Percentiles rank a stretch among this genome's conserved stretches.
phyloP scores from a whole-genome alignment of 2,113 vertebrate genomes.

The Cyanoliseus patagonus region DNA sequence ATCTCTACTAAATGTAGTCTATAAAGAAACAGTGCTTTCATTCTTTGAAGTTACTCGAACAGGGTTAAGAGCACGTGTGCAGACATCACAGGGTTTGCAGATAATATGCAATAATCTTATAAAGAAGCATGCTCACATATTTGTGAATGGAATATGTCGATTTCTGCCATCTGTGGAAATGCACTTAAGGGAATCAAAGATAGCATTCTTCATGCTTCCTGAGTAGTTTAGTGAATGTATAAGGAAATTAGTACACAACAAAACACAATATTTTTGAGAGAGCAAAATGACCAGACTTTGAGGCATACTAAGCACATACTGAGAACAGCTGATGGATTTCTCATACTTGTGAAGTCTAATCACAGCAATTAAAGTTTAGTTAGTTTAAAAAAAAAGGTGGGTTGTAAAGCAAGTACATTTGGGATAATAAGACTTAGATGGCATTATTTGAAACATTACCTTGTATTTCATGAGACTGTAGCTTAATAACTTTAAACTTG shows the following conservation, averaged over 20 bases:
- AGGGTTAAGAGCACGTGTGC: background rate
- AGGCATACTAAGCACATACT: background rate
- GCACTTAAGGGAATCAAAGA: background rate
- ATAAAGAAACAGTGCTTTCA: background rate
- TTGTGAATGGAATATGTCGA: background rate
- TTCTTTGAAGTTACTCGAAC: background rate
- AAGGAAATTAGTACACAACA: background rate
- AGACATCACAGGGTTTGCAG: background rate
- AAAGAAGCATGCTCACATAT: background rate
- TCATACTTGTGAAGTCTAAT: background rate
- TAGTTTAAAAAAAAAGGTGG: background rate
- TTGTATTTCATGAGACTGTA: background rate
- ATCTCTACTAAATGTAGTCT: background rate
- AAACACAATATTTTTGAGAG: background rate
- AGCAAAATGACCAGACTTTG: background rate
- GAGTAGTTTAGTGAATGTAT: background rate
- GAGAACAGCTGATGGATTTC: background rate
- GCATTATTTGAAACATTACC: background rate
- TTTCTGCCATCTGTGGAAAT: background rate
- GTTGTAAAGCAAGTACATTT: background rate
- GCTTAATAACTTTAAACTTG: background rate
- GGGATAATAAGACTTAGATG: background rate
- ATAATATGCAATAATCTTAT: background rate
- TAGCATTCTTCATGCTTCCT: background rate
- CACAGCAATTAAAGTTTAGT: background rate